Evolutionary conservation across 1,140 invertebrate genomes (phyloP), one percentile per base, ranked within the genome.

Genomic region (Lysiphlebus fabarum): DNA sequence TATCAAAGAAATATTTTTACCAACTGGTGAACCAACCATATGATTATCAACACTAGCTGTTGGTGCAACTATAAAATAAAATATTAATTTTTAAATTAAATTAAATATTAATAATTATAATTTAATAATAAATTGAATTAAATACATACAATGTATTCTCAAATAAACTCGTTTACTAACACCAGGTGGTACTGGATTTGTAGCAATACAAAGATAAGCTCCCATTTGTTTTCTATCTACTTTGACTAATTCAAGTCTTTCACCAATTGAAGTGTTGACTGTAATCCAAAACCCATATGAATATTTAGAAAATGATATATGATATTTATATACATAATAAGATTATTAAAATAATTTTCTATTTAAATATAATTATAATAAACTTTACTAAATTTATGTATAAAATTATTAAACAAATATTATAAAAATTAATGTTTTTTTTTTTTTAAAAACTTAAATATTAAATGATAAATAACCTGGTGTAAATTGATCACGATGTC

Each of bases 101-200:
- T 44, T 11, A n/a, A 53, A 51, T 43, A 44, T n/a, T 0, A 33
- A 38, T 47, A 0, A 40, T 4, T 51, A 8, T 7, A 5, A 37
- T 12, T 8, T 26, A 34, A 26, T 5, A 9, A 41, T 9, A 14
- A 26, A 26, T 26, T n/a, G n/a, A n/a, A 26, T 26, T 42, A 63
- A 61, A 62, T 77, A 88, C 88, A 88, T 81, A 90, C 89, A 91
- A 74, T 88, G 88, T 64, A 90, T 85, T 75, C 83, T 85, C 34
- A 90, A 82, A 70, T 86, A 84, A 66, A 90, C 87, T 57, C 87
- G 76, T 73, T 89, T 90, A 79, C 86, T 88, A 61, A 89, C 86
- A 38, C 87, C 86, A 37, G 88, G 88, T 5, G 87, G 88, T 9
- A 90, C 87, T 62, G 89, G 88, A 69, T 90, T 90, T 66, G 82